These are phyloP conservation scores for Heterodera filipjevi DNA, from an alignment of 2,888 invertebrate species.

Conservation along the genomic window DNA sequence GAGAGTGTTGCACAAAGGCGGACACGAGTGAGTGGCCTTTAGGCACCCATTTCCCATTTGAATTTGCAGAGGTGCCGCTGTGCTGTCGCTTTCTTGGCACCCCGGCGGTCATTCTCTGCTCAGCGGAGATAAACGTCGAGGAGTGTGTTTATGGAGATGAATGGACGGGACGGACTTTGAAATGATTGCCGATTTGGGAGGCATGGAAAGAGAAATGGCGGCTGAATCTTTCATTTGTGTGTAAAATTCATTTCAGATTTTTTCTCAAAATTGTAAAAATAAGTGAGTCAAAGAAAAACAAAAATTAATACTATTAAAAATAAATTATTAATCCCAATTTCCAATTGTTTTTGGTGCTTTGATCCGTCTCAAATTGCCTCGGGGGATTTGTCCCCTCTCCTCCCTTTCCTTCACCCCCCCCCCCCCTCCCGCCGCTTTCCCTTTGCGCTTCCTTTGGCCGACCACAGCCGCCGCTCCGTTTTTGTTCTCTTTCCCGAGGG, in stretches of 20 bases:
- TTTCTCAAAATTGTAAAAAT: no score
- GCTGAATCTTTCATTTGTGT: no score
- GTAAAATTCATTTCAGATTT: no score
- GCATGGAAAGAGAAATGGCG: no score
- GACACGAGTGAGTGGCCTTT: constrained; percentile 44
- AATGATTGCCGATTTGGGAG: constrained; percentile 9
- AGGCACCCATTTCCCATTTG: neutral
- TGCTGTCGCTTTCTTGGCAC: constrained; percentile 59
- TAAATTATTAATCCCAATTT: neutral
- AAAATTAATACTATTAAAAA: no score
- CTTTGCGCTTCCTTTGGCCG: neutral
- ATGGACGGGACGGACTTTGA: neutral
- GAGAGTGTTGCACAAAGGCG: constrained; percentile 45
- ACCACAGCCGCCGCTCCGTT: neutral
- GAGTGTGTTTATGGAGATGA: constrained; percentile 52
- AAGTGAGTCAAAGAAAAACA: no score
- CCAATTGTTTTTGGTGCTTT: neutral
- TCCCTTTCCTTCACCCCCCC: neutral
- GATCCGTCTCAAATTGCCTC: neutral
- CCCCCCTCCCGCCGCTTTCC: neutral
- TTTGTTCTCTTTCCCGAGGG: neutral
- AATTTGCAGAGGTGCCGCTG: constrained; percentile 43
- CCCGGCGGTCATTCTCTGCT: constrained; percentile 55
- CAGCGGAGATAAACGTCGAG: constrained; percentile 50
- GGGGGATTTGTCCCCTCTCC: neutral